phyloP scores from a whole-genome alignment of 2,888 invertebrate species.

The Ryuthela nishihirai region DNA sequence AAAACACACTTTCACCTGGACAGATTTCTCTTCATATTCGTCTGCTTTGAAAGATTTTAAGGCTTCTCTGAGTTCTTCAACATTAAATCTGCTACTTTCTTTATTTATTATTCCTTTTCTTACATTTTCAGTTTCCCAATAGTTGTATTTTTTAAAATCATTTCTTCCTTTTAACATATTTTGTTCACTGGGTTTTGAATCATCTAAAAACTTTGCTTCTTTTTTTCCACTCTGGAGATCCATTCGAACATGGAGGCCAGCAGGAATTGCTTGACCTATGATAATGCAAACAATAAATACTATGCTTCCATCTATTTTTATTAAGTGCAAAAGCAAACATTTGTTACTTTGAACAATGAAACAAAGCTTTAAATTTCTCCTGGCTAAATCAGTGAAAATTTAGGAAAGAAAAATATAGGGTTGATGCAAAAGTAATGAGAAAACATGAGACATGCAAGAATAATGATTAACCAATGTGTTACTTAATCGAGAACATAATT shows the following conservation, averaged over 20 bases:
- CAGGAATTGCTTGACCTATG: constrained; percentile 67
- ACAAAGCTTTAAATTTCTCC: too few relatives aligned
- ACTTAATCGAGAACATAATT: too few relatives aligned
- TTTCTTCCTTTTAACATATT: constrained; percentile 30
- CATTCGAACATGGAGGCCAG: constrained; percentile 69
- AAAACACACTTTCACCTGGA: neutral
- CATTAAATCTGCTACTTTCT: too few relatives aligned
- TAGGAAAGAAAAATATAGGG: too few relatives aligned
- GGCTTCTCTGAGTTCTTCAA: constrained; percentile 49
- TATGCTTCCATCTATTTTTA: too few relatives aligned
- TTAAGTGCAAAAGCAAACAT: too few relatives aligned
- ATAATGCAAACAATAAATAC: too few relatives aligned
- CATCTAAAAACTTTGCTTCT: constrained; percentile 68
- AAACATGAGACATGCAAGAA: too few relatives aligned
- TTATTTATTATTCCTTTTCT: constrained; percentile 8
- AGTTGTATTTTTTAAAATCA: constrained; percentile 7
- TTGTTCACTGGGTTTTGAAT: constrained; percentile 38
- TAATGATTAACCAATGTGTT: too few relatives aligned
- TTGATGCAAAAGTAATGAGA: too few relatives aligned
- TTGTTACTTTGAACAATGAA: too few relatives aligned
- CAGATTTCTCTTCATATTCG: neutral
- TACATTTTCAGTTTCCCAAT: constrained; percentile 35
- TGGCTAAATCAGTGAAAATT: too few relatives aligned
- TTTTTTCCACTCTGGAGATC: constrained; percentile 69
- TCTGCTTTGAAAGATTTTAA: constrained; percentile 53